phyloP scores from a whole-genome alignment of 2,888 invertebrate species.

The Bhutanitis thaidina region DNA sequence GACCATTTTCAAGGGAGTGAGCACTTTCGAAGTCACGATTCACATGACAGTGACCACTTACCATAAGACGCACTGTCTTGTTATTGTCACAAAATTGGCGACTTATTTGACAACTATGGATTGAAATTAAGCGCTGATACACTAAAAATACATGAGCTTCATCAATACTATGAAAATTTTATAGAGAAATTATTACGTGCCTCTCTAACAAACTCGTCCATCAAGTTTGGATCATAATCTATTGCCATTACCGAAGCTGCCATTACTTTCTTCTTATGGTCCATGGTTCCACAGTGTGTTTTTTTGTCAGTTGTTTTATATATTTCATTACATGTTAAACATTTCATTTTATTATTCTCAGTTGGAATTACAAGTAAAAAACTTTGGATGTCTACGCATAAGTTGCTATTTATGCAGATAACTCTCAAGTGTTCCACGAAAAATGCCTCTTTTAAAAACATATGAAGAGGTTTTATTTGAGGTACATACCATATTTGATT shows the following conservation, averaged over 20 bases:
- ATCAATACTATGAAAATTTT: too few relatives aligned
- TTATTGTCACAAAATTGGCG: too few relatives aligned
- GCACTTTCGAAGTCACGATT: too few relatives aligned
- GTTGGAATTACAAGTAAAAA: constrained; percentile 36
- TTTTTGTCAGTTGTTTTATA: constrained; percentile 29
- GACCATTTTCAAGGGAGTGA: too few relatives aligned
- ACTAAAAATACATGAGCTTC: too few relatives aligned
- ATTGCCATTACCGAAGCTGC: constrained; percentile 32
- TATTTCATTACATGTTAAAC: constrained; percentile 41
- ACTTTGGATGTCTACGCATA: constrained; percentile 30
- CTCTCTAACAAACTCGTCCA: constrained; percentile 46
- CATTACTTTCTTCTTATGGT: constrained; percentile 39
- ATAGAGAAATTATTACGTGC: constrained; percentile 19
- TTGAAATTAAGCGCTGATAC: too few relatives aligned
- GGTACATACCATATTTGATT: constrained; percentile 23
- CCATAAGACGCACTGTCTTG: too few relatives aligned
- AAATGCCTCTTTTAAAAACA: constrained; percentile 22
- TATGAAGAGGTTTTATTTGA: constrained; percentile 15
- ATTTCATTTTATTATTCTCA: constrained; percentile 35
- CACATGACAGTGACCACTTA: too few relatives aligned
- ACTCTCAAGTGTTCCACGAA: constrained; percentile 20
- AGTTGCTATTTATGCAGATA: constrained; percentile 34
- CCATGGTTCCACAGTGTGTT: constrained; percentile 35
- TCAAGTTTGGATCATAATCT: constrained; percentile 12
- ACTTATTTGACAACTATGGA: too few relatives aligned